Evolutionary conservation across 1,140 invertebrate species (phyloP).

Genomic region (Drosophila seguyi): DNA sequence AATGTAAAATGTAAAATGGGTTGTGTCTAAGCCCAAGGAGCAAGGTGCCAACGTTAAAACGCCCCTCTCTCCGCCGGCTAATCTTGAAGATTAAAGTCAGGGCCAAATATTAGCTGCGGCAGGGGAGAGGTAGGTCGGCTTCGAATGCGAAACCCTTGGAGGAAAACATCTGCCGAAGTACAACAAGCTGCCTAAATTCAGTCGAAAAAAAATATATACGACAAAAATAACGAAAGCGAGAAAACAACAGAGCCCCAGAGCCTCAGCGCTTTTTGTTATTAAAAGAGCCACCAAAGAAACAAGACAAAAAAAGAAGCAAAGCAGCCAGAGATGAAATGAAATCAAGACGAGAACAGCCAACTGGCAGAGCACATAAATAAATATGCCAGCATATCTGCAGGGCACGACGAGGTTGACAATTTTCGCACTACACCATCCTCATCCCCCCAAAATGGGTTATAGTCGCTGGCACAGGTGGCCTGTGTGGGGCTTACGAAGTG

Average conservation of each 20-base stretch:
- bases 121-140: neutral
- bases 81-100: conserved; percentile 47
- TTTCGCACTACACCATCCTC: conserved; percentile 16
- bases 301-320: conserved; percentile 28
- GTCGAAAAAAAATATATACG: conserved; percentile 32
- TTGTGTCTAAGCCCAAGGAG: conserved; percentile 15
- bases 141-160: conserved; percentile 41
- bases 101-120: conserved; percentile 5
- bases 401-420: conserved; percentile 46
- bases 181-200: conserved; percentile 50
- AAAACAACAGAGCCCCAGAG: conserved; percentile 31
- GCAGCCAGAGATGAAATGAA: conserved; percentile 49
- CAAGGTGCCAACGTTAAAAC: conserved; percentile 10
- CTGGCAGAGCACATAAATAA: conserved; percentile 58
- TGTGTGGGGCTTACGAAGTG: conserved; percentile 43
- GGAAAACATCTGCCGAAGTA: conserved; percentile 49
- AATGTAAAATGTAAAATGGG: conserved; percentile 26
- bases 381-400: conserved; percentile 54
- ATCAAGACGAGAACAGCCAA: conserved; percentile 44
- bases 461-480: conserved; percentile 38
- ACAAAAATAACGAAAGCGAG: conserved; percentile 38
- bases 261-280: conserved; percentile 51
- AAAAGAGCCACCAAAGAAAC: conserved; percentile 40
- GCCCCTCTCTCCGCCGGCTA: neutral
- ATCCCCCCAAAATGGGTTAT: conserved; percentile 34